Base-by-base conservation (phyloP, 1,140 invertebrate genomes). In the Danaus plexippus region DNA sequence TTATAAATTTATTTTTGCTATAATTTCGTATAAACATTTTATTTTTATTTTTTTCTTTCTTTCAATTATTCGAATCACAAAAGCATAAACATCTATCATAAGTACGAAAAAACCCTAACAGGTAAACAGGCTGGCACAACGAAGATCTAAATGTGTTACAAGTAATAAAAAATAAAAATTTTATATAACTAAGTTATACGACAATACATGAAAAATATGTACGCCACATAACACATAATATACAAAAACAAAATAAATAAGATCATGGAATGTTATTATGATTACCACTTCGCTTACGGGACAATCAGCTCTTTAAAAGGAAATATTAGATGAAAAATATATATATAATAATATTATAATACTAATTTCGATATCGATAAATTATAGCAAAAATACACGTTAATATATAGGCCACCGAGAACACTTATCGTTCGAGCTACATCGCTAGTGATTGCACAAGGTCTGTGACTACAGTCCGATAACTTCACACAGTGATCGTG, bases 371-470 rank as follows among this genome's bases (percentile, higher is more conserved):
- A 65, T 75, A 75, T 77, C 61, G 75, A 83, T 81, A 84, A 84
- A 86, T 86, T 82, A 85, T 85, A 86, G 83, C 83, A 86, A 86
- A 84, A 86, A 86, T 86, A 86, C 73, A 77, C 73, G 65, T 74
- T 74, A 74, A 74, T 73, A 68, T 72, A 75, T 80, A 81, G 75
- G 74, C 77, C 72, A 80, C 71, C 67, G 59, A 63, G 52, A 62
- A 61, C 56, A 54, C 22, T 52, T 48, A 52, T 44, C 43, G 61
- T 59, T 59, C 59, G 61, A 54, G 58, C 4, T 59, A 63, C 64
- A 55, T 53, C 55, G 59, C 57, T 15, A 50, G 60, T 15, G 63
- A 59, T 67, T 68, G 61, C 61, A 62, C 59, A 58, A 42, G 49
- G 54, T 51, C 56, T 43, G 52, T 47, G 56, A 53, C 52, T 32